A percentile compares a stretch with the other conserved stretches of the same genome.
Conservation (phyloP, 2,888 invertebrate genomes). For the Seladonia tumulorum region DNA sequence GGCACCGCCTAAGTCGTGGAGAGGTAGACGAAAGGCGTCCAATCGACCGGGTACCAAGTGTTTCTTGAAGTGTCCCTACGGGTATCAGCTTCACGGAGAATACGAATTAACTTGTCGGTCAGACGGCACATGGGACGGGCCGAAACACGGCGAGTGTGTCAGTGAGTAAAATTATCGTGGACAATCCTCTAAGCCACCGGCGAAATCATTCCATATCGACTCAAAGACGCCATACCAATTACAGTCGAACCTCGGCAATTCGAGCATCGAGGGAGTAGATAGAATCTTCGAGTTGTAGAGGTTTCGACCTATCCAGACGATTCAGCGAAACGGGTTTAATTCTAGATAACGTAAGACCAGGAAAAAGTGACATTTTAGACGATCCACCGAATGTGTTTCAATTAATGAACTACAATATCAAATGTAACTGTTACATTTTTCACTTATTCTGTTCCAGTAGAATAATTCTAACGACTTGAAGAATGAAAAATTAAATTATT, state of each 20-base stretch:
- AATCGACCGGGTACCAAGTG: slow-evolving; percentile 85
- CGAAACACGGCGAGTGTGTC: slow-evolving; percentile 84
- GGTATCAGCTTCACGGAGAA: slow-evolving; percentile 84
- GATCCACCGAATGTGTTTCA: too few relatives aligned
- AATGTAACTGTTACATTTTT: too few relatives aligned
- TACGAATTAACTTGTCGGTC: slow-evolving; percentile 84
- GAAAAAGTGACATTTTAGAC: too few relatives aligned
- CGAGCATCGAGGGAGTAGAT: not conserved
- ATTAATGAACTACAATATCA: too few relatives aligned
- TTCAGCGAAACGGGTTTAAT: too few relatives aligned
- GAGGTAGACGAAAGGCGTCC: slow-evolving; percentile 74
- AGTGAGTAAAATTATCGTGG: slow-evolving; percentile 79
- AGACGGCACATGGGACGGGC: slow-evolving; percentile 84
- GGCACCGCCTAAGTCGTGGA: slow-evolving; percentile 75
- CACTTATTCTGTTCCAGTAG: too few relatives aligned
- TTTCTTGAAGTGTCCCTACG: slow-evolving; percentile 84
- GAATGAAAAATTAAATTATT: too few relatives aligned
- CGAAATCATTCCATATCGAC: not conserved
- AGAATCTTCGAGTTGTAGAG: too few relatives aligned
- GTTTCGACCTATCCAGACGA: not conserved
- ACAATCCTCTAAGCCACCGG: not conserved
- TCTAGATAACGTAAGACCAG: too few relatives aligned
- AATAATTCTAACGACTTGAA: too few relatives aligned
- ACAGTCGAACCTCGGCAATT: slow-evolving; percentile 6
- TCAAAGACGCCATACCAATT: not conserved